phyloP scores from a whole-genome alignment of 2,888 invertebrate species.

The Scaptomyza cyrtandrae region DNA sequence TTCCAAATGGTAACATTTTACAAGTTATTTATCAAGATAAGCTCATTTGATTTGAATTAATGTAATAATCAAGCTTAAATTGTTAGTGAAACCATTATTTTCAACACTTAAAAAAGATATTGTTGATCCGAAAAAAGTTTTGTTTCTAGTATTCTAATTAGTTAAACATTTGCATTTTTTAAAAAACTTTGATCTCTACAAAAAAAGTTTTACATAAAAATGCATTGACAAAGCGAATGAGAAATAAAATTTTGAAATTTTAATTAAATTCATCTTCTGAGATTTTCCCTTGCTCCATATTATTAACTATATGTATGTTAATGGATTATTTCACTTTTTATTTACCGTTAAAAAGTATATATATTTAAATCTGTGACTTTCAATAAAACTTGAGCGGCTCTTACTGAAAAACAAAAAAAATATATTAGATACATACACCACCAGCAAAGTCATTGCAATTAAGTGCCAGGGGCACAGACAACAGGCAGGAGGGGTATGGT shows the following conservation, averaged over 20 bases:
- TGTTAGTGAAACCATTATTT: too few species aligned
- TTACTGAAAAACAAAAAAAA: constrained; percentile 1
- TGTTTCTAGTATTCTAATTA: too few species aligned
- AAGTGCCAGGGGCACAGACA: constrained; percentile 25
- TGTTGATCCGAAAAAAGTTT: too few species aligned
- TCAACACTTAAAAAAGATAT: too few species aligned
- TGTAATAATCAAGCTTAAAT: not conserved
- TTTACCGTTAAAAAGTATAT: not conserved
- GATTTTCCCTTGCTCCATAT: not conserved
- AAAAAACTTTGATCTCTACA: too few species aligned
- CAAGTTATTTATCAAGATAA: constrained; percentile 14
- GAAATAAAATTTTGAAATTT: too few species aligned
- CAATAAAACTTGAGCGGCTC: not conserved
- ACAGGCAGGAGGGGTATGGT: not conserved
- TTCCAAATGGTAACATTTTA: constrained; percentile 2
- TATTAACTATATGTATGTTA: too few species aligned
- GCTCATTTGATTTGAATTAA: constrained; percentile 11
- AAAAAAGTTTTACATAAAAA: too few species aligned
- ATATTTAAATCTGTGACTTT: not conserved
- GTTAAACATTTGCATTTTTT: too few species aligned
- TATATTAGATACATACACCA: constrained; percentile 45
- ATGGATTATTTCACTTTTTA: too few species aligned
- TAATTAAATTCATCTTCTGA: too few species aligned
- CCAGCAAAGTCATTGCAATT: constrained; percentile 56
- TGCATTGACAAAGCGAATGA: too few species aligned